phyloP scores from a whole-genome alignment of 2,888 invertebrate species.

The Danaus chrysippus region DNA sequence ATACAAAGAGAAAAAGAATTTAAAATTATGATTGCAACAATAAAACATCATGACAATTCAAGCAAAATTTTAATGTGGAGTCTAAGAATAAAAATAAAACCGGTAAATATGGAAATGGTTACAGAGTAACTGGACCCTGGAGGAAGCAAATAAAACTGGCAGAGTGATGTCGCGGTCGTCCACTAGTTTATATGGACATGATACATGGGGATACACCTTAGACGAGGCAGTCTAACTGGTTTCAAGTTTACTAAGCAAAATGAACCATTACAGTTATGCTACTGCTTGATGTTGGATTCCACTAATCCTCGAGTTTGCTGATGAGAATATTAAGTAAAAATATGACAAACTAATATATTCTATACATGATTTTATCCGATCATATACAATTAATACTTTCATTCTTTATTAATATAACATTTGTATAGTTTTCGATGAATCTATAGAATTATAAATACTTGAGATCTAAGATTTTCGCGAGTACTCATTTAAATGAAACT shows the following conservation, averaged over 20 bases:
- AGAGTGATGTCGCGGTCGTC: conserved; percentile 34
- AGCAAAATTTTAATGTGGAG: too few relatives aligned
- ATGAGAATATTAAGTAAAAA: conserved; percentile 23
- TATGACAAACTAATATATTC: conserved; percentile 16
- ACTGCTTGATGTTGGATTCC: conserved; percentile 19
- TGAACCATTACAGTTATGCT: conserved; percentile 34
- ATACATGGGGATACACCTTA: conserved; percentile 24
- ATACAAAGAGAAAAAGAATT: too few relatives aligned
- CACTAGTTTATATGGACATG: conserved; percentile 32
- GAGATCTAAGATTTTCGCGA: too few relatives aligned
- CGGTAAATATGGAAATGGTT: conserved; percentile 27
- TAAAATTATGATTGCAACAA: too few relatives aligned
- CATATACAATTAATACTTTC: conserved; percentile 16
- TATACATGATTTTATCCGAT: conserved; percentile 11
- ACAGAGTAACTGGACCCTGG: conserved; percentile 35
- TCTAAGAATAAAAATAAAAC: too few relatives aligned
- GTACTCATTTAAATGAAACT: too few relatives aligned
- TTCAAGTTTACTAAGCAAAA: conserved; percentile 28
- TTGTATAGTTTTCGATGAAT: too few relatives aligned
- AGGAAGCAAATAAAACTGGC: conserved; percentile 36
- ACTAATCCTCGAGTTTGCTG: conserved; percentile 21
- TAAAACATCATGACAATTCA: too few relatives aligned
- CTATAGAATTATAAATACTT: too few relatives aligned
- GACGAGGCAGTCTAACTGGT: conserved; percentile 30
- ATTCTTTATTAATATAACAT: too few relatives aligned